Base-by-base conservation (phyloP, 2,113 vertebrate genomes). In the Hyperopisus bebe region DNA sequence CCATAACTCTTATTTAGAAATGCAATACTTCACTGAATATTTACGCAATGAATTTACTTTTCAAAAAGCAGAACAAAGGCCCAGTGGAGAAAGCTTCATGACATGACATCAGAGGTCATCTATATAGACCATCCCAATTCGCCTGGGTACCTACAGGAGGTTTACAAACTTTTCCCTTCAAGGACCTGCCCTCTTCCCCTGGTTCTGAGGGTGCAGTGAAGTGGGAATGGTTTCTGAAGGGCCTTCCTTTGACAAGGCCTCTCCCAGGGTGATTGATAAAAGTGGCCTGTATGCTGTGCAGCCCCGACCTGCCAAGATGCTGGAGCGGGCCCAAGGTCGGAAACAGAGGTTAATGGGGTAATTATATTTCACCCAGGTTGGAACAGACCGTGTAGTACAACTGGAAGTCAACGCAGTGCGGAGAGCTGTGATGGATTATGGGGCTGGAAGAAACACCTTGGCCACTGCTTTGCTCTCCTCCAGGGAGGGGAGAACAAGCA, bases 261-360 rank as follows among this genome's bases (percentile, higher is more conserved):
- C 70, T 62, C 86, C 48, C 35, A 21, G 39, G 74, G 86, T 88
- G 74, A 82, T 90, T 82, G 48, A 88, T 90, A 83, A 88, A 90
- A 13, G 17, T 19, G 74, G 58, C 86, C 70, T 27, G 39, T 51
- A 19, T 35, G 35, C 48, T 90, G 17, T 35, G 21, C 35, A 53
- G 70, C 47, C 66, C 53, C 44, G 7, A n/a, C 85, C 62, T 77
- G 62, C 24, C 46, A 53, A 50, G 85, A 48, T 3, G 66, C 53
- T 90, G 90, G 90, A 90, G 70, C 8, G 5, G 42, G 86, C 70
- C 70, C 90, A 90, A 88, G 90, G 74, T 88, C 86, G 42, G 74
- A 83, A 27, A 13, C 90, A 84, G 90, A 88, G 90, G 90, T 88
- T 88, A 90, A 88, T 90, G 86, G 86, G 48, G 74, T 83, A 83